Base-by-base conservation (phyloP, 2,113 vertebrate species). In the Cavia porcellus region DNA sequence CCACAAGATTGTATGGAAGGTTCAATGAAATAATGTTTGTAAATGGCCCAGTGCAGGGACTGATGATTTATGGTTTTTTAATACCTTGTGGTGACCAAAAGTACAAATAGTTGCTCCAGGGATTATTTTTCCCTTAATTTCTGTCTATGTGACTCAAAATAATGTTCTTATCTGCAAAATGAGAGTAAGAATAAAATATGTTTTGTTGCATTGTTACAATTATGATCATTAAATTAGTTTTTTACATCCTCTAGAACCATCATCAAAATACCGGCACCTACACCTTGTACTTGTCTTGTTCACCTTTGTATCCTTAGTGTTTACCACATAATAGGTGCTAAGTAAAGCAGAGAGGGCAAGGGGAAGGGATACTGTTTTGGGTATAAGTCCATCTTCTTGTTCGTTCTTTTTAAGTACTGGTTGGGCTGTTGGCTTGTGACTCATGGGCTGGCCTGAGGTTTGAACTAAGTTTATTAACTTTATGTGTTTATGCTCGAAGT, bases 401-500 rank as follows among this genome's bases (percentile, higher is more conserved):
- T 79, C 91, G 72, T n/a, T 82, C 15, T 88, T 72, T 85, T 10
- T 90, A 55, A 62, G 25, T 28, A 30, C 24, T 68, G 84, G 5
- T 68, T 75, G 81, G 57, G 19, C 28, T 87, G 25, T 74, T 77
- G 84, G n/a, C 12, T 28, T 90, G 20, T 45, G 38, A 42, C 19
- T 79, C n/a, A 47, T 86, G 68, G 35, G 7, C 17, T n/a, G 68
- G 61, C 7, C 86, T 94, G 25, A 28, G 35, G 32, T 75, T 62
- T 62, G 62, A 72, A 80, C 30, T 95, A 91, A 80, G 64, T 95
- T 59, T 96, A 3, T 89, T 61, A 84, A 22, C 22, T 92, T 90
- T 90, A 50, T 92, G 32, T 95, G 42, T 87, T 30, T 89, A 25
- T 95, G 62, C 64, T 52, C 68, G 42, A 89, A 97, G 19, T 89